These are phyloP conservation scores for Gallinago stenura DNA, from an alignment of 2,797 vertebrate genomes.

Conservation along the genomic window DNA sequence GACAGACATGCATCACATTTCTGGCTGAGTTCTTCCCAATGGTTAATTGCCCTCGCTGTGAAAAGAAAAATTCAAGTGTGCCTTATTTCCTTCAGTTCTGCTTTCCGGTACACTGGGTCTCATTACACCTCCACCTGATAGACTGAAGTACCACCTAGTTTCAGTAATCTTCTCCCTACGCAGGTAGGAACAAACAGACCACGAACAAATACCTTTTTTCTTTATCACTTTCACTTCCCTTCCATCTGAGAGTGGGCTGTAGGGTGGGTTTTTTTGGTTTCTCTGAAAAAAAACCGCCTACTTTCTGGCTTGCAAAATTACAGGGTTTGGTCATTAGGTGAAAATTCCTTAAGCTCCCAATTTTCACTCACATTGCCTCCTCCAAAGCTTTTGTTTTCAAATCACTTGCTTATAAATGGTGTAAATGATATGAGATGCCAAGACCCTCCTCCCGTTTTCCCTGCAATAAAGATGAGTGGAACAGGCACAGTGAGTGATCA, in stretches of 20 bases:
- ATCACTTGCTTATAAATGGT: neutral
- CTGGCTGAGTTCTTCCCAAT: neutral
- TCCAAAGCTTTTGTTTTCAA: constrained; percentile 6
- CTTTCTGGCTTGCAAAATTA: constrained; percentile 33
- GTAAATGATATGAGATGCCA: neutral
- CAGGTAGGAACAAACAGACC: neutral
- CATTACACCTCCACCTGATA: neutral
- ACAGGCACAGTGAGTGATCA: accelerated
- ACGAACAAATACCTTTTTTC: constrained; percentile 4
- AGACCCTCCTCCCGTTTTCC: neutral
- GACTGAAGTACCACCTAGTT: neutral
- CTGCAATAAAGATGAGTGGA: neutral
- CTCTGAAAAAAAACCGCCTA: constrained; percentile 22
- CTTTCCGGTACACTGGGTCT: neutral
- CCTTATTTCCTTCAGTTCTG: neutral
- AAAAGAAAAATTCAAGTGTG: neutral
- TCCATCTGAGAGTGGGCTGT: neutral
- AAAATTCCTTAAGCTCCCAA: neutral
- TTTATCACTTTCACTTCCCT: neutral
- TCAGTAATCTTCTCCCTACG: neutral
- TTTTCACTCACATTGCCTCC: neutral
- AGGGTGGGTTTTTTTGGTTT: neutral
- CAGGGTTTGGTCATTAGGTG: constrained; percentile 14
- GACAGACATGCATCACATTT: neutral
- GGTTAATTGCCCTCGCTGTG: neutral